These are phyloP conservation scores for Archivesica marissinica DNA, from an alignment of 1,140 invertebrate genomes.

Conservation along the genomic window DNA sequence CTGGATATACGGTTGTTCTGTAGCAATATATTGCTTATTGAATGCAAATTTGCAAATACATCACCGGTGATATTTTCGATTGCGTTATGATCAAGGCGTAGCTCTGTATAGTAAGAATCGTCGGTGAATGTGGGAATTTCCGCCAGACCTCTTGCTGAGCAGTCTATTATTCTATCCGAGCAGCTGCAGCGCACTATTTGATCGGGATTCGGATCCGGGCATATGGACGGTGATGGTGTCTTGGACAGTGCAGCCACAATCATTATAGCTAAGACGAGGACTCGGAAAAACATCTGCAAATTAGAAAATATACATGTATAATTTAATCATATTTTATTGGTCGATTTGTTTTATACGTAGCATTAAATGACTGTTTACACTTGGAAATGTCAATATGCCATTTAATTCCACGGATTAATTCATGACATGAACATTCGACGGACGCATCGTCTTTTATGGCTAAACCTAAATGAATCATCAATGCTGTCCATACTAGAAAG, in stretches of 20 bases:
- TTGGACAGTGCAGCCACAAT: neutral
- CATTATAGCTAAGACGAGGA: neutral
- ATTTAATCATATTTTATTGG: too few relatives aligned
- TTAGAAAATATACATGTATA: neutral
- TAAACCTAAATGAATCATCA: too few relatives aligned
- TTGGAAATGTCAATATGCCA: too few relatives aligned
- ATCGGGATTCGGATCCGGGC: constrained; percentile 2
- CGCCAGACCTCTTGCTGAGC: constrained; percentile 11
- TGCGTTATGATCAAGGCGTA: constrained; percentile 39
- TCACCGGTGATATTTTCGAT: constrained; percentile 22
- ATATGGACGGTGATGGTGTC: neutral
- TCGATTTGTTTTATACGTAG: too few relatives aligned
- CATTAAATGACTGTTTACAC: too few relatives aligned
- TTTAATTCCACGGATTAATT: too few relatives aligned
- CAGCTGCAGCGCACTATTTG: constrained; percentile 6
- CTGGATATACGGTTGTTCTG: constrained; percentile 35
- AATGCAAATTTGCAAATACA: constrained; percentile 22
- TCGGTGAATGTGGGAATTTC: neutral
- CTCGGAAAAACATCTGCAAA: neutral
- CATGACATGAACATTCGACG: too few relatives aligned
- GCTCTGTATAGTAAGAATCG: neutral
- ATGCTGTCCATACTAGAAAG: too few relatives aligned
- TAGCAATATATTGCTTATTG: neutral
- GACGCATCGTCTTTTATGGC: too few relatives aligned
- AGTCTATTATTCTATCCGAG: constrained; percentile 23